A percentile compares a stretch with the other conserved stretches of the same genome.
phyloP scores from a whole-genome alignment of 92 coral and sea anemone species.

The Zoanthus sansibaricus region DNA sequence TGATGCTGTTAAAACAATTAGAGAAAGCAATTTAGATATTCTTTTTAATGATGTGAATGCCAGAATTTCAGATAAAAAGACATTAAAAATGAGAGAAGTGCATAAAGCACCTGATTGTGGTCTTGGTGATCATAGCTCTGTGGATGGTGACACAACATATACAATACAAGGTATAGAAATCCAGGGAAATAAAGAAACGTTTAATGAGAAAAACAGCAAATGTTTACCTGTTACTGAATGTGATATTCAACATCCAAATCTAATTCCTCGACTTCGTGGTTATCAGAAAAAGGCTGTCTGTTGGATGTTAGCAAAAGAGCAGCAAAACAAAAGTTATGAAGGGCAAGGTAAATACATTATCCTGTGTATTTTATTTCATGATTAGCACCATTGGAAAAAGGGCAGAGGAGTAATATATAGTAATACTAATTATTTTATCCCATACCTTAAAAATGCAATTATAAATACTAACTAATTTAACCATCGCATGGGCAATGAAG shows the following conservation, averaged over 20 bases:
- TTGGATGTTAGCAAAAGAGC: slow-evolving; percentile 92
- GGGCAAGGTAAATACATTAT: slow-evolving; percentile 9
- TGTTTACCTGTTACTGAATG: neutral
- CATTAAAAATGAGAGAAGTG: no score
- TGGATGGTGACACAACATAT: neutral
- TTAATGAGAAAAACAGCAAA: neutral
- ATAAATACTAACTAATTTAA: no score
- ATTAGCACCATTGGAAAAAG: no score
- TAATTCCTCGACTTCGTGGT: slow-evolving; percentile 78
- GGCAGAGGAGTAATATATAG: no score
- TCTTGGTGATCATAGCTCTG: neutral
- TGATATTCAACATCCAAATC: slow-evolving; percentile 74
- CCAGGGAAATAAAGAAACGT: neutral
- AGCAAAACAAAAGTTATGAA: neutral
- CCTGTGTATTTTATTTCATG: no score
- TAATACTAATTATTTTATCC: no score
- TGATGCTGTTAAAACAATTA: slow-evolving; percentile 76
- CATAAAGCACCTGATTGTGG: neutral
- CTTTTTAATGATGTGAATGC: neutral
- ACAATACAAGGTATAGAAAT: neutral
- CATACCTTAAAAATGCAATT: no score
- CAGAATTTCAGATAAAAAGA: neutral
- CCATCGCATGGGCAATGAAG: no score
- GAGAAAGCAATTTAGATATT: slow-evolving; percentile 19
- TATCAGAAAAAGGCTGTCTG: slow-evolving; percentile 89